Evolutionary conservation across 2,113 vertebrate genomes (phyloP).

Genomic region (Quiscalus mexicanus): DNA sequence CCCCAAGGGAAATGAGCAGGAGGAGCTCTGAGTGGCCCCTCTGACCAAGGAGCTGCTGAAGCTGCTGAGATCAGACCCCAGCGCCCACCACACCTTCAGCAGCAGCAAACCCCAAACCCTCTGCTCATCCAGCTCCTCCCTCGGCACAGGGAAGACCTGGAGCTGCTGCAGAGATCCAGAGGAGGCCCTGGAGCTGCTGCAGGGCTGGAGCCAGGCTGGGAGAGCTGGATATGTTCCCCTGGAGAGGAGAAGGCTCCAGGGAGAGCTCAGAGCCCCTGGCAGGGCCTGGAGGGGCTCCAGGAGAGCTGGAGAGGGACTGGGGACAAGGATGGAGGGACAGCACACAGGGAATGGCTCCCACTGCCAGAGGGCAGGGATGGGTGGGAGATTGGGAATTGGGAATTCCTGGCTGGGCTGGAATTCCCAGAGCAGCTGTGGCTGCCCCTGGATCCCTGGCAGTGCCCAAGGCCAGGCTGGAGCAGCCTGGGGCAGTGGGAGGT

Average conservation of each 20-base stretch:
- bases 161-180: background rate
- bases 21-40: background rate
- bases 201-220: background rate
- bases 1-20: background rate
- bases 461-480: accelerated
- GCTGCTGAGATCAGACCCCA: background rate
- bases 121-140: background rate
- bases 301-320: background rate
- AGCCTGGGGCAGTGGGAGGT: accelerated
- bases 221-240: background rate
- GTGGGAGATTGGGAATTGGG: background rate
- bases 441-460: background rate
- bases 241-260: background rate
- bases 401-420: background rate
- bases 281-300: background rate
- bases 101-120: background rate
- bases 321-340: background rate
- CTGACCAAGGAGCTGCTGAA: accelerated
- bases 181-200: background rate
- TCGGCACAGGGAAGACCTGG: background rate
- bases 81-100: accelerated
- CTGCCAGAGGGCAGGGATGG: background rate
- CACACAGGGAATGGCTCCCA: background rate
- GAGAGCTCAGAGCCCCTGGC: background rate
- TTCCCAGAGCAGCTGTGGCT: background rate